Base-by-base conservation (phyloP, 2,888 invertebrate species). In the Tortrix viridana region DNA sequence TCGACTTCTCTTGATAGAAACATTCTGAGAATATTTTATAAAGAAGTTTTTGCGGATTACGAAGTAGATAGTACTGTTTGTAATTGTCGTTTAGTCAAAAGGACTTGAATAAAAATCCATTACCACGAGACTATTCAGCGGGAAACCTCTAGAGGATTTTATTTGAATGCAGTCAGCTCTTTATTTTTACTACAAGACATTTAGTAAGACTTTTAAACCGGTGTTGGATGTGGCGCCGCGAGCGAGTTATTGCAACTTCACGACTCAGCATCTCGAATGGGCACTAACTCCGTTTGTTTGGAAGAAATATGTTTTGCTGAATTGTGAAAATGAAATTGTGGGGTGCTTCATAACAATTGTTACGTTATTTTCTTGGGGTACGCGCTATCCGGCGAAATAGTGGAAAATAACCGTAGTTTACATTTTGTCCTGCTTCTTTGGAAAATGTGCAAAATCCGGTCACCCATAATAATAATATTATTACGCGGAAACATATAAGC, bases 171-270 rank as follows among this genome's bases (percentile, higher is more conserved):
- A 52, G 38, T 47, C 47, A 47, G 22, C 22, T 53, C 41, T 63
- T 63, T 48, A 66, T 62, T 65, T 61, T 62, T 64, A 67, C 54
- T 43, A 60, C 43, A 7, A 53, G 62, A 66, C 61, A 63, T 69
- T 70, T 65, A 60, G 65, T 64, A 60, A 67, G 68, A 66, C 62
- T 69, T 66, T 67, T 55, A 53, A 55, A 72, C 68, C 62, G 61
- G 64, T 66, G 53, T 65, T 72, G 62, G 56, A 52, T 63, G 58
- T 63, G 53, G 58, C 57, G 46, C 50, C 53, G 41, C 54, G 46
- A 52, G 47, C 47, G 63, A 32, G 47, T 47, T 48, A 63, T 53
- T 41, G 57, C 43, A 46, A 50, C 50, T 62, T 46, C 46, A 46
- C 50, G 57, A 44, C 20, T 53, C 53, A 58, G 53, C 58, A 32